A percentile compares a stretch with the other conserved stretches of the same genome.
These are phyloP conservation scores for Agrypnus murinus DNA, from an alignment of 2,888 invertebrate species.

Conservation along the genomic window DNA sequence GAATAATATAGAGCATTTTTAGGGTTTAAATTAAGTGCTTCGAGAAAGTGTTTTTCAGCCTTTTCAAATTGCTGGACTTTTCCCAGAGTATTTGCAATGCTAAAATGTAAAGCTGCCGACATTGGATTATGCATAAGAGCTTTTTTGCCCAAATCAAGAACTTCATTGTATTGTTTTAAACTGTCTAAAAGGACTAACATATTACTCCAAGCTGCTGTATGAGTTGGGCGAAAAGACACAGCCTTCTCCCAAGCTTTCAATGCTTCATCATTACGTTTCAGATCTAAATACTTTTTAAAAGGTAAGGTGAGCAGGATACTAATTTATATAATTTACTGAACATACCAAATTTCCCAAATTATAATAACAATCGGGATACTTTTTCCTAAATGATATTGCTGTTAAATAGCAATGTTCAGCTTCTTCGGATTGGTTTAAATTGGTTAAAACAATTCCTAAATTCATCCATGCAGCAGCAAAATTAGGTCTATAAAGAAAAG, in stretches of 20 bases:
- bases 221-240: conserved; percentile 83
- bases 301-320: too few species aligned
- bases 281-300: conserved; percentile 82
- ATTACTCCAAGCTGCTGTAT: conserved; percentile 94
- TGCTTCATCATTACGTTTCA: conserved; percentile 83
- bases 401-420: conserved; percentile 87
- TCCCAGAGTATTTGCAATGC: conserved; percentile 91
- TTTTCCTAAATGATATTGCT: conserved; percentile 83
- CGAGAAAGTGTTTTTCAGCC: conserved; percentile 87
- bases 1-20: conserved; percentile 88
- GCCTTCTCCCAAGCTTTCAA: conserved; percentile 88
- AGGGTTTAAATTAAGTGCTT: conserved; percentile 81
- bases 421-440: conserved; percentile 79
- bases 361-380: conserved; percentile 94
- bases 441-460: conserved; percentile 92
- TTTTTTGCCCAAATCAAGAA: conserved; percentile 80
- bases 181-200: conserved; percentile 89
- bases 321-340: too few species aligned
- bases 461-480: conserved; percentile 99
- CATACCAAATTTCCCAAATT: conserved; percentile 95
- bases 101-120: conserved; percentile 87
- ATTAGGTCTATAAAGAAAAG: conserved; percentile 82
- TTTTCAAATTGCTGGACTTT: conserved; percentile 84
- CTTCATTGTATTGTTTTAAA: conserved; percentile 74
- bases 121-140: conserved; percentile 83